A percentile compares a stretch with the other conserved stretches of the same genome.
These are phyloP conservation scores for Luperina nickerlii DNA, from an alignment of 2,888 invertebrate species.

Conservation along the genomic window DNA sequence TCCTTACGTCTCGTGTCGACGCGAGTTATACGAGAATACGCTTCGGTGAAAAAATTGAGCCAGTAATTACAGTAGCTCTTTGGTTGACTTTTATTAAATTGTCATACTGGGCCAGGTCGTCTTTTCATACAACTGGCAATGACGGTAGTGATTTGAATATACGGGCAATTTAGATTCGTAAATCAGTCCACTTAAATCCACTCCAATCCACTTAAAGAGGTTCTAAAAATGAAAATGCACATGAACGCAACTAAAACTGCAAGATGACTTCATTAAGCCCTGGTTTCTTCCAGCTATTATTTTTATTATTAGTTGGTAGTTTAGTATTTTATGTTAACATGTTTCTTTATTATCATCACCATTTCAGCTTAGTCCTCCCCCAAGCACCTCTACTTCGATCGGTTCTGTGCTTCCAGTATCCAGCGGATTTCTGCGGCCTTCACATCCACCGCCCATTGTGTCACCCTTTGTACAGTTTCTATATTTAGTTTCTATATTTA, in stretches of 20 bases:
- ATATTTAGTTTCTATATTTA: too few relatives aligned
- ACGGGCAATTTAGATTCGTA: not conserved
- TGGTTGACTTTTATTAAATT: not conserved
- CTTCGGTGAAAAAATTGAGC: not conserved
- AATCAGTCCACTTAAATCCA: not conserved
- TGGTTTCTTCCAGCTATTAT: too few relatives aligned
- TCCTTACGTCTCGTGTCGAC: not conserved
- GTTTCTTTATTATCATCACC: too few relatives aligned
- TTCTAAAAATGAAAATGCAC: not conserved
- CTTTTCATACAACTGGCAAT: not conserved
- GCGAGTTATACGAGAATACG: not conserved
- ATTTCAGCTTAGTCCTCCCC: too few relatives aligned
- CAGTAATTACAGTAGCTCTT: too few relatives aligned
- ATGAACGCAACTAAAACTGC: too few relatives aligned
- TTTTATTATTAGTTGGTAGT: too few relatives aligned
- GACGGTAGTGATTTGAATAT: not conserved
- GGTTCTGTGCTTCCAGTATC: too few relatives aligned
- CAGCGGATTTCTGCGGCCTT: too few relatives aligned
- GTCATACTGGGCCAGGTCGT: not conserved
- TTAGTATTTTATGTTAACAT: not conserved
- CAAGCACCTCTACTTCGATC: too few relatives aligned
- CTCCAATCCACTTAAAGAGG: not conserved
- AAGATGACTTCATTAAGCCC: not conserved
- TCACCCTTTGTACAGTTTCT: too few relatives aligned
- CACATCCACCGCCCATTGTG: too few relatives aligned